Evolutionary conservation across 2,888 invertebrate genomes (phyloP).

Genomic region (Phyllotreta cruciferae): DNA sequence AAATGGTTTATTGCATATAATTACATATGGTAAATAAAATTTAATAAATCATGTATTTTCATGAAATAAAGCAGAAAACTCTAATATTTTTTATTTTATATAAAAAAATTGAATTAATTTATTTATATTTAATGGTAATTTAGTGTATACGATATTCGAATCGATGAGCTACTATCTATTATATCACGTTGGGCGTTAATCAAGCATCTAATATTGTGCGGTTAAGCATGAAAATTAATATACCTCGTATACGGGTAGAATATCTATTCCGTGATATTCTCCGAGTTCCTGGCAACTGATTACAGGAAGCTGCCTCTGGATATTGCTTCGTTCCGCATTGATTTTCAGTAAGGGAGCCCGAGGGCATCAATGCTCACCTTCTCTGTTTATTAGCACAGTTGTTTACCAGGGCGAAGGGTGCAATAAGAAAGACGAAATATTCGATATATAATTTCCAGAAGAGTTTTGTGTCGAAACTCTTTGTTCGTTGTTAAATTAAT

Average conservation of each 20-base stretch:
- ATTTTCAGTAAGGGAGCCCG: constrained; percentile 16
- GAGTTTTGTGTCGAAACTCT: too few relatives aligned
- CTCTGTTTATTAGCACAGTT: neutral
- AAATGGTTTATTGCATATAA: too few relatives aligned
- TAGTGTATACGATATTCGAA: neutral
- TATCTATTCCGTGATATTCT: constrained; percentile 32
- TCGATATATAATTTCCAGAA: too few relatives aligned
- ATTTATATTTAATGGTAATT: neutral
- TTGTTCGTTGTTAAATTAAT: too few relatives aligned
- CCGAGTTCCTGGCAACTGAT: constrained; percentile 21
- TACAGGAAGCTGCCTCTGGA: constrained; percentile 18
- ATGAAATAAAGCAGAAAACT: too few relatives aligned
- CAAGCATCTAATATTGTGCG: constrained; percentile 33
- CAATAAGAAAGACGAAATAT: too few relatives aligned
- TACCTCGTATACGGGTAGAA: constrained; percentile 27
- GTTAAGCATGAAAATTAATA: constrained; percentile 27
- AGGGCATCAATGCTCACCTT: neutral
- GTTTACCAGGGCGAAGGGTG: neutral
- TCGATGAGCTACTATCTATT: constrained; percentile 28
- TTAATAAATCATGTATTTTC: too few relatives aligned
- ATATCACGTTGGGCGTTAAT: constrained; percentile 30
- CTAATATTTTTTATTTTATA: neutral
- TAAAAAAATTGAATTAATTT: neutral
- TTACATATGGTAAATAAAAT: too few relatives aligned
- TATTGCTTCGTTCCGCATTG: constrained; percentile 15